phyloP scores from a whole-genome alignment of 2,888 invertebrate species.

The Cenopis cana region DNA sequence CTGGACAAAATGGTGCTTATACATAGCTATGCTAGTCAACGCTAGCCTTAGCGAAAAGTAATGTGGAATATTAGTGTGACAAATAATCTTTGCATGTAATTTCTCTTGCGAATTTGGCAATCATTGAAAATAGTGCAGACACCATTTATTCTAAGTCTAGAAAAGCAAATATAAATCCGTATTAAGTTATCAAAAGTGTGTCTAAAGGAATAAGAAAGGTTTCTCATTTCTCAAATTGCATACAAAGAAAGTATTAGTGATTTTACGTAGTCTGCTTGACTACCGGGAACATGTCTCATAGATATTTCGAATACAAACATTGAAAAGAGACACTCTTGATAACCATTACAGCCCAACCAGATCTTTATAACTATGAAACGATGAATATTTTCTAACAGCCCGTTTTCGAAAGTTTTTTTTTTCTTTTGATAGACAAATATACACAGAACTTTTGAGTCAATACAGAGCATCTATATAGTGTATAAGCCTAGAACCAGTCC shows the following conservation, averaged over 20 bases:
- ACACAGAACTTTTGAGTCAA: no score
- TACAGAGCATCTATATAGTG: background rate
- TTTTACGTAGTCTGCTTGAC: background rate
- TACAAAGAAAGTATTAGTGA: background rate
- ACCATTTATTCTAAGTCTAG: conserved; percentile 20
- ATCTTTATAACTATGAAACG: background rate
- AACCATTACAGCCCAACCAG: conserved; percentile 6
- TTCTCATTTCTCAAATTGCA: background rate
- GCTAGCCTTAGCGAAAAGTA: conserved; percentile 52
- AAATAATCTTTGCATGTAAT: conserved; percentile 21
- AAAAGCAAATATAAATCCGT: conserved; percentile 20
- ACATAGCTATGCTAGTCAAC: conserved; percentile 52
- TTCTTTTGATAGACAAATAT: no score
- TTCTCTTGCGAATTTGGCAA: conserved; percentile 6
- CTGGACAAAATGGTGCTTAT: conserved; percentile 46
- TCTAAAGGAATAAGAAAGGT: background rate
- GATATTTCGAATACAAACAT: background rate
- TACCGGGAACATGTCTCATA: background rate
- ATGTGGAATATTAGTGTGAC: conserved; percentile 36
- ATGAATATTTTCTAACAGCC: no score
- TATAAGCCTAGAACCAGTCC: background rate
- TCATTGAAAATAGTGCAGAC: conserved; percentile 17
- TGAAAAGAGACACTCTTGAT: conserved; percentile 16
- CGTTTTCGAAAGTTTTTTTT: no score
- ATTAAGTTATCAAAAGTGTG: conserved; percentile 16